A percentile compares a stretch with the other conserved stretches of the same genome.
phyloP scores from a whole-genome alignment of 2,888 invertebrate species.

The Creontiades dilutus region DNA sequence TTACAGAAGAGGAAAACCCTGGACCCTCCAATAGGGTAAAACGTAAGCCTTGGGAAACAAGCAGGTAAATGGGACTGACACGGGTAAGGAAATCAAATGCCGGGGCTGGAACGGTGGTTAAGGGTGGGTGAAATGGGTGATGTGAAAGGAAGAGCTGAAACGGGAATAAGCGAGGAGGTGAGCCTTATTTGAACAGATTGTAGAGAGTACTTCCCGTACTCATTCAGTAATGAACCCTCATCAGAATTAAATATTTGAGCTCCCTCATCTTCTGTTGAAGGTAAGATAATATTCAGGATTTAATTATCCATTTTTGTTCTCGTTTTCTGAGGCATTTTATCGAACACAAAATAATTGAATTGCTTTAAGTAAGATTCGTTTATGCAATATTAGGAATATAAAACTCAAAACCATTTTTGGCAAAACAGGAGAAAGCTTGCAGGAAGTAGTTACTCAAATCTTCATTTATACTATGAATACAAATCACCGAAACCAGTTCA shows the following conservation, averaged over 20 bases:
- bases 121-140: conserved; percentile 47
- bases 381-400: too few relatives aligned
- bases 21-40: conserved; percentile 45
- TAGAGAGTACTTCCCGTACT: not conserved
- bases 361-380: too few relatives aligned
- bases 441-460: too few relatives aligned
- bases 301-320: too few relatives aligned
- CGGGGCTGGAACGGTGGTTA: not conserved
- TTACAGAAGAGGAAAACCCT: conserved; percentile 50
- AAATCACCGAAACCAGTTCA: too few relatives aligned
- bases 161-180: conserved; percentile 3
- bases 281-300: too few relatives aligned
- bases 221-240: conserved; percentile 3
- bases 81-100: conserved; percentile 61
- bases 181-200: not conserved
- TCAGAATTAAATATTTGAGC: not conserved
- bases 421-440: too few relatives aligned
- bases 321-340: too few relatives aligned
- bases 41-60: conserved; percentile 49
- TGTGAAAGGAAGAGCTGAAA: conserved; percentile 15
- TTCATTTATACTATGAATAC: too few relatives aligned
- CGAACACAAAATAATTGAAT: too few relatives aligned
- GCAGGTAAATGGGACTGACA: conserved; percentile 58
- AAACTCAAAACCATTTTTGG: too few relatives aligned
- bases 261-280: too few relatives aligned